A percentile compares a stretch with the other conserved stretches of the same genome.
Evolutionary conservation across 2,888 invertebrate species (phyloP).

Genomic region (Torymus tubicola): DNA sequence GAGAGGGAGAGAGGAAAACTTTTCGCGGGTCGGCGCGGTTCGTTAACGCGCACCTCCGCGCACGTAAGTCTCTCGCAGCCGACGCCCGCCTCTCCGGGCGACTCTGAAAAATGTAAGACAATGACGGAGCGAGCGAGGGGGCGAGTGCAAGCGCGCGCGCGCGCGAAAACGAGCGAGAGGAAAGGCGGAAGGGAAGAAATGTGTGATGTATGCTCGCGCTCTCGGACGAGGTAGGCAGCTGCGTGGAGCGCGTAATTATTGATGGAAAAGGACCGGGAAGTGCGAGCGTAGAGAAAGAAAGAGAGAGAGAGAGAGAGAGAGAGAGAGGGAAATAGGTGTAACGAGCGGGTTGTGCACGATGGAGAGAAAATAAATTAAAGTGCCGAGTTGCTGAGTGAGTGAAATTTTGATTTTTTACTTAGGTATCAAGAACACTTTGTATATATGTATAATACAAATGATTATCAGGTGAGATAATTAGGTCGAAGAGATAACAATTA

Average conservation of each 20-base stretch:
- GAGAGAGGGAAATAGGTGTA: no score
- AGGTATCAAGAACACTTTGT: no score
- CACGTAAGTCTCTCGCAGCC: conserved; percentile 19
- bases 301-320: not conserved
- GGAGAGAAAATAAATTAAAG: no score
- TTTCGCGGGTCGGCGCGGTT: conserved; percentile 6
- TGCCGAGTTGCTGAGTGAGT: no score
- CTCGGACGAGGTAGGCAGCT: conserved; percentile 9
- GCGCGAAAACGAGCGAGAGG: conserved; percentile 3
- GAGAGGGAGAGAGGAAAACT: not conserved
- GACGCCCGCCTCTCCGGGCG: conserved; percentile 23
- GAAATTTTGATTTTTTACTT: no score
- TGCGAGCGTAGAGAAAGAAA: not conserved
- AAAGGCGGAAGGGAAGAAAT: conserved; percentile 19
- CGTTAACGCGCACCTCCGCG: conserved; percentile 31
- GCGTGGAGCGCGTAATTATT: not conserved
- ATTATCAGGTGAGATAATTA: no score
- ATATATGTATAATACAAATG: no score
- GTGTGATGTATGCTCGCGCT: not conserved
- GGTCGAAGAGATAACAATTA: no score
- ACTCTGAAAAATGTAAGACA: conserved; percentile 43
- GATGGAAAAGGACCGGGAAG: no score
- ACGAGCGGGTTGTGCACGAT: no score
- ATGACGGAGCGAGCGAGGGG: conserved; percentile 34
- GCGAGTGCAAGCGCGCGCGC: not conserved